Evolutionary conservation across 2,888 invertebrate genomes (phyloP).

Genomic region (Cenopis cana): DNA sequence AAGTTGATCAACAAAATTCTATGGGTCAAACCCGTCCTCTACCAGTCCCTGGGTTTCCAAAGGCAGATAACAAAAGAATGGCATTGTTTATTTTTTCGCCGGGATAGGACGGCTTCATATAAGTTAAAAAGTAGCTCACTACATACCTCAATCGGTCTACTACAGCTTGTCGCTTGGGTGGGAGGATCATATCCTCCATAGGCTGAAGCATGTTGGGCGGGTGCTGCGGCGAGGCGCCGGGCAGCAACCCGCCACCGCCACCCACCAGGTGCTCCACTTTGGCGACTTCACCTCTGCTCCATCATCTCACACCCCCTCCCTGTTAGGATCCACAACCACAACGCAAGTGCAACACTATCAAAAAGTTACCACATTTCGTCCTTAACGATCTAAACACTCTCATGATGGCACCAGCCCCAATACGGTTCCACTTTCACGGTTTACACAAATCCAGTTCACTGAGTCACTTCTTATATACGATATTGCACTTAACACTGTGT

Average conservation of each 20-base stretch:
- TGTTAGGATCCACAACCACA: constrained; percentile 55
- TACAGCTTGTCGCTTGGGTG: constrained; percentile 93
- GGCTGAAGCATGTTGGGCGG: constrained; percentile 87
- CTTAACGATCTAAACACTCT: constrained; percentile 41
- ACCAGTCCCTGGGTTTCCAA: too few relatives aligned
- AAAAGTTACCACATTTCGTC: constrained; percentile 59
- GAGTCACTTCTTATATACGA: constrained; percentile 19
- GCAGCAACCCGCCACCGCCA: constrained; percentile 89
- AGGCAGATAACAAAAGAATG: too few relatives aligned
- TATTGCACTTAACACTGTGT: constrained; percentile 26
- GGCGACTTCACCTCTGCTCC: constrained; percentile 71
- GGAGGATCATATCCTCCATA: constrained; percentile 89
- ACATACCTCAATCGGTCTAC: constrained; percentile 91
- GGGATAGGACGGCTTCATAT: too few relatives aligned
- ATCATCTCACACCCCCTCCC: constrained; percentile 58
- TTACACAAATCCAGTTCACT: constrained; percentile 17
- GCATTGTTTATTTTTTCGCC: too few relatives aligned
- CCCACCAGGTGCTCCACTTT: constrained; percentile 92
- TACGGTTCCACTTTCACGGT: constrained; percentile 27
- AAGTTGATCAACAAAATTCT: too few relatives aligned
- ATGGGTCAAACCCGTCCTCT: too few relatives aligned
- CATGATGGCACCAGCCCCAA: constrained; percentile 36
- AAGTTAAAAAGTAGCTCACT: background rate
- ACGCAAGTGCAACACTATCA: constrained; percentile 69
- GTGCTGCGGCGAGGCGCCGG: constrained; percentile 85